Conservation (phyloP, 1,140 invertebrate species). For the Stratiolaelaps scimitus region DNA sequence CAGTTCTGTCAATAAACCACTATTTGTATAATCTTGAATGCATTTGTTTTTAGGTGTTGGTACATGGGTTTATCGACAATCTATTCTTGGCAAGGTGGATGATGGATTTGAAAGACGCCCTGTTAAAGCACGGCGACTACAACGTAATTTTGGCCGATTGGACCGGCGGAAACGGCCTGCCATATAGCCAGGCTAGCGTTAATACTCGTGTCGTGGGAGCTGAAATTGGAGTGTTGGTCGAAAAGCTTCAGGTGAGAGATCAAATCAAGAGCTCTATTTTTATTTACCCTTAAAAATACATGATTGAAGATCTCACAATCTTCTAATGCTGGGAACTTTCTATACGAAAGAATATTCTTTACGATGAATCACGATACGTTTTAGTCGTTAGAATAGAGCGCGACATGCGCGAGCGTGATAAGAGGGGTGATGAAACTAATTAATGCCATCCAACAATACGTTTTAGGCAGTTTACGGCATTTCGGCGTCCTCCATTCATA, state of each 20-base stretch:
- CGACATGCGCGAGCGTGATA: too few species aligned
- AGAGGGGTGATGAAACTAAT: too few species aligned
- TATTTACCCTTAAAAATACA: too few species aligned
- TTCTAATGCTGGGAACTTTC: too few species aligned
- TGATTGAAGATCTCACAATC: too few species aligned
- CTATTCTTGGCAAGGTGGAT: constrained; percentile 33
- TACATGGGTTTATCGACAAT: constrained; percentile 34
- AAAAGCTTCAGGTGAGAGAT: constrained; percentile 36
- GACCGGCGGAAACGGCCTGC: constrained; percentile 43
- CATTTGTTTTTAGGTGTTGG: constrained; percentile 29
- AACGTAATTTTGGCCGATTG: constrained; percentile 44
- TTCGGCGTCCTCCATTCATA: constrained; percentile 47
- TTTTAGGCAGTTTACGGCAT: background rate
- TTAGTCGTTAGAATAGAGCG: too few species aligned
- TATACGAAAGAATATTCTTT: too few species aligned
- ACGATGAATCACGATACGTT: too few species aligned
- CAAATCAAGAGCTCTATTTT: too few species aligned
- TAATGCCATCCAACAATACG: too few species aligned
- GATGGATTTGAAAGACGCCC: constrained; percentile 33
- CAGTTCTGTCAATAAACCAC: too few species aligned
- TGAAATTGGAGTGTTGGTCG: constrained; percentile 47
- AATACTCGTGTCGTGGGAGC: constrained; percentile 54
- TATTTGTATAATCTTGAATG: too few species aligned
- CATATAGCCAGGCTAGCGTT: constrained; percentile 50
- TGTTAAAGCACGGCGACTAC: constrained; percentile 36